Evolutionary conservation across 2,113 vertebrate species (phyloP), one percentile per base, ranked within the genome.

Genomic region (Dicerorhinus sumatrensis): DNA sequence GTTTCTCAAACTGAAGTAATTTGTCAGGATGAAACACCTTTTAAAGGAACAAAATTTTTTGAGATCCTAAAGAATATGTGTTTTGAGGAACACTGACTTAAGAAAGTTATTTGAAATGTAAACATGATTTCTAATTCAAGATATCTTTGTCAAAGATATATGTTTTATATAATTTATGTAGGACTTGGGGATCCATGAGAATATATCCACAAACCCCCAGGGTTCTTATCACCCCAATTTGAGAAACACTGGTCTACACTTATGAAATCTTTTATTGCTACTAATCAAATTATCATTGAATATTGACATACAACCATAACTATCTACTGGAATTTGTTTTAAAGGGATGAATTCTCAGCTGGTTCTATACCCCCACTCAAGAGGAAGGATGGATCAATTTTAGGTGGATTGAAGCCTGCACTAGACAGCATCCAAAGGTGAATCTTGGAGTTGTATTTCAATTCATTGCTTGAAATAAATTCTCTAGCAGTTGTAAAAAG

Each of bases 241-340:
- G 93, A 97, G 80, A 96, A 96, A 94, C 81, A 87, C 36, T 96
- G 54, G 70, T 97, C 51, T 92, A 39, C 72, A 27, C 63, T 83
- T 84, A 48, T 94, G 80, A 87, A 73, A 89, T 83, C 63, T 63
- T 83, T 36, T 86, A 81, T 82, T 96, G 70, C 16, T 94, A 69
- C 3, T 89, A 60, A 84, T 93, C 21, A 84, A 94, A 88, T 93
- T 89, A 65, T 76, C 16, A 54, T 83, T 91, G 2, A 60, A 0
- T 87, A 62, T 87, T n/a, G 58, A 27, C 27, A 77, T 70, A 36
- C 8, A 95, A 62, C 80, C 83, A 5, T 92, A 96, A 95, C 31
- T 76, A 63, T 76, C 85, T 94, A 87, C 27, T 95, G 93, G 29
- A 94, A 94, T 94, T 96, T 97, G 58, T 97, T 97, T 97, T 96